phyloP scores from a whole-genome alignment of 1,140 invertebrate species.

The Ptiloglossa arizonensis region DNA sequence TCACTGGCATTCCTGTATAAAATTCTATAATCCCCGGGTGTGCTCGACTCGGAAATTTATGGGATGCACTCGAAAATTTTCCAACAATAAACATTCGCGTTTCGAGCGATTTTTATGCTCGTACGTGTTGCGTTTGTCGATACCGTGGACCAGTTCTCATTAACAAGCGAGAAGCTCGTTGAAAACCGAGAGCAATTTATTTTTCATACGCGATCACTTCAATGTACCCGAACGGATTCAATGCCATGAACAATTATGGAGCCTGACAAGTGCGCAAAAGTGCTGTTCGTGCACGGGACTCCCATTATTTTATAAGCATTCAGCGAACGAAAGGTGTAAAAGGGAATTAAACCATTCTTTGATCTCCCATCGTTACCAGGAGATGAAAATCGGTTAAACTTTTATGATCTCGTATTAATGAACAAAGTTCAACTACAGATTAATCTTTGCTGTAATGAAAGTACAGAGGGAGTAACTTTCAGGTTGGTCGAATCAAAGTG shows the following conservation, averaged over 20 bases:
- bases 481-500: constrained; percentile 18
- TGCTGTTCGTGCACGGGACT: background rate
- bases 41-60: no score
- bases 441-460: constrained; percentile 49
- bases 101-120: constrained; percentile 14
- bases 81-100: constrained; percentile 1
- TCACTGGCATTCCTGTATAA: background rate
- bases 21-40: constrained; percentile 10
- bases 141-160: constrained; percentile 13
- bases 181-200: constrained; percentile 14
- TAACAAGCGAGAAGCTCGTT: constrained; percentile 23
- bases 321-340: background rate
- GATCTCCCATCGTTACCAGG: constrained; percentile 1
- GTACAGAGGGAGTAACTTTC: constrained; percentile 20
- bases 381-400: constrained; percentile 40
- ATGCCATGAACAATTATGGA: background rate
- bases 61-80: background rate
- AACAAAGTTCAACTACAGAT: constrained; percentile 50
- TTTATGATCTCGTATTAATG: constrained; percentile 51
- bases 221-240: constrained; percentile 14
- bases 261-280: background rate
- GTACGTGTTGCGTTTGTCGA: background rate
- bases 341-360: constrained; percentile 34
- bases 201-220: constrained; percentile 4
- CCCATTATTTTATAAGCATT: background rate